Base-by-base conservation (phyloP, 2,113 vertebrate species). In the Zosterops lateralis region DNA sequence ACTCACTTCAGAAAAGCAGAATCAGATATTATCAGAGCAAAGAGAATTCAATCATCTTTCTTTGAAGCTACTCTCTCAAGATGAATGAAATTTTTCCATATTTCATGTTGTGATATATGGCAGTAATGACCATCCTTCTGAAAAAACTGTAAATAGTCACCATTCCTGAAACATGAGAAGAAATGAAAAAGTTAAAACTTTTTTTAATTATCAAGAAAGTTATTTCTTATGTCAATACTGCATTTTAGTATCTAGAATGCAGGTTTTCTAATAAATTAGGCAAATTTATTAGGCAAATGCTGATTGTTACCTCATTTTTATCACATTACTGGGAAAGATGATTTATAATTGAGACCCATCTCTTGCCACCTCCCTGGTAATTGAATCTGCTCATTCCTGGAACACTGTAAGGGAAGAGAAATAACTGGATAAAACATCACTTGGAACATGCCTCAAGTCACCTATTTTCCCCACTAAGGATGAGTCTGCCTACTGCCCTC, bases 241-340 rank as follows among this genome's bases (percentile, higher is more conserved):
- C 22, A 32, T 54, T 76, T 80, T 26, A 61, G 6, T 42, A 34
- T 36, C 14, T 73, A 61, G 32, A 79, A 42, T 29, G 28, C 4
- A 38, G 4, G 3, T 61, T 20, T 74, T 68, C 25, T 42, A 71
- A 89, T 38, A 76, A 73, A 56, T 82, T 45, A 47, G 13, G 44
- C 4, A 53, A 87, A 13, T 53, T 58, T 81, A 38, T 38, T 38
- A 38, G 38, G 38, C 11, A 38, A 38, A 38, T 73, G 4, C 20
- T 77, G 22, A 62, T 54, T 77, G 24, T 4, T 76, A 42, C 12
- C 9, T 74, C 10, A 21, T 54, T 90, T 81, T 76, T 88, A 64
- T 31, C 13, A 24, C 1, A 4, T 56, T 67, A 47, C 12, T 56
- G 9, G 25, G 21, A 86, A 67, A 71, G 2, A 4, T 0, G 0